Base-by-base conservation (phyloP, 2,888 invertebrate genomes). In the Lacanobia oleracea region DNA sequence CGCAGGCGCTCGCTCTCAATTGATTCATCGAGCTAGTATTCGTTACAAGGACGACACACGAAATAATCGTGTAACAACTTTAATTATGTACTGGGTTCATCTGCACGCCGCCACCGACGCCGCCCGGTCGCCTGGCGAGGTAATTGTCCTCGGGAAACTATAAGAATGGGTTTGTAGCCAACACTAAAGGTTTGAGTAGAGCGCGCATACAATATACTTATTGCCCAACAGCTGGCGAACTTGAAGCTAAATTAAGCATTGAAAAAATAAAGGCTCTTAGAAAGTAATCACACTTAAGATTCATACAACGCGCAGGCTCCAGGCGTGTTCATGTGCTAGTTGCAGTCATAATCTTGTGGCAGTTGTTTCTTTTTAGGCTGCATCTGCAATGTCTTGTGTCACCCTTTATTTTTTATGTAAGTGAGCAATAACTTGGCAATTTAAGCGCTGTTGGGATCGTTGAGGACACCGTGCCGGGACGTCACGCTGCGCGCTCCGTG, bases 31-130 rank as follows among this genome's bases (percentile, higher is more conserved):
- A 86, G 86, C 83, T 86, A 81, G 81, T 91, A 92, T 91, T 86
- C 90, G 92, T 90, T 92, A 93, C 93, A 93, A 93, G 93, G 93
- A 90, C 93, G 84, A 74, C 80, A 86, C 71, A 85, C 85, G 78
- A 87, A 88, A 88, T 88, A 87, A 88, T 89, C 88, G 86, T 87
- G 83, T 80, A 77, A 78, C 78, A 75, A 80, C 82, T 74, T 81
- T 81, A 81, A 81, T 81, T 87, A 88, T 72, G 72, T 79, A 81
- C 79, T 71, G 75, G 72, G 81, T 80, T 81, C 86, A 85, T 81
- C 83, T 77, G 66, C 79, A 82, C 83, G 82, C 60, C 72, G 56
- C 16, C 51, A 67, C 12, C 45, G 40, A 14, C 66, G 69, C 50
- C 51, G 67, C 33, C 63, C 63, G 23, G 76, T 18, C 66, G 64